Evolutionary conservation across 2,113 vertebrate species (phyloP).

Genomic region (Aegotheles bennettii): DNA sequence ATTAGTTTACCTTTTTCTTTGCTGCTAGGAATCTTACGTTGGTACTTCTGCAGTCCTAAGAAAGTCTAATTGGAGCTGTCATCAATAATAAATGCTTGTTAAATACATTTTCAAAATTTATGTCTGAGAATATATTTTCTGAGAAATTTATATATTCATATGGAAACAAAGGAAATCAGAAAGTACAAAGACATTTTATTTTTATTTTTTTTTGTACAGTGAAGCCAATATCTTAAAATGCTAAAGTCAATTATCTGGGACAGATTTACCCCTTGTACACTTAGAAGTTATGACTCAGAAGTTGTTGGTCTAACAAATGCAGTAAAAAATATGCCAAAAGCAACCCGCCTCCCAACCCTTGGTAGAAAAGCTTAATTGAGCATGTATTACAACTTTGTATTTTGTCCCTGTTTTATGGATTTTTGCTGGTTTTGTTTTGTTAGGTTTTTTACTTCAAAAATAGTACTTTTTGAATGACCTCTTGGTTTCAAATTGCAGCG

Average conservation of each 20-base stretch:
- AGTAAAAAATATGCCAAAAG: neutral
- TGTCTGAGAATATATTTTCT: neutral
- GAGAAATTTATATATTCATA: neutral
- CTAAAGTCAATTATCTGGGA: neutral
- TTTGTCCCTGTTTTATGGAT: neutral
- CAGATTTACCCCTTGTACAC: neutral
- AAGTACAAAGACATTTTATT: neutral
- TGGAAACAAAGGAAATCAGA: neutral
- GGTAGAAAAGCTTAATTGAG: neutral
- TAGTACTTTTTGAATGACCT: neutral
- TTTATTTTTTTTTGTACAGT: neutral
- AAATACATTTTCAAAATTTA: neutral
- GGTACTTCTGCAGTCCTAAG: neutral
- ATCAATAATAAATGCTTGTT: neutral
- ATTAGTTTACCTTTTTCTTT: slow-evolving; percentile 1
- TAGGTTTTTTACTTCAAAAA: neutral
- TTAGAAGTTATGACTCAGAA: neutral
- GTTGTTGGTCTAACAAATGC: neutral
- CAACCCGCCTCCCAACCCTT: accelerated
- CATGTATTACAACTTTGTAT: neutral
- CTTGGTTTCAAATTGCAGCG: neutral
- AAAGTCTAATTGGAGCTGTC: neutral
- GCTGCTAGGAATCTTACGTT: neutral
- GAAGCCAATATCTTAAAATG: neutral
- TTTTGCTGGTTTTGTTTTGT: neutral